These are phyloP conservation scores for Fulica atra DNA, from an alignment of 2,113 vertebrate species.

Conservation along the genomic window DNA sequence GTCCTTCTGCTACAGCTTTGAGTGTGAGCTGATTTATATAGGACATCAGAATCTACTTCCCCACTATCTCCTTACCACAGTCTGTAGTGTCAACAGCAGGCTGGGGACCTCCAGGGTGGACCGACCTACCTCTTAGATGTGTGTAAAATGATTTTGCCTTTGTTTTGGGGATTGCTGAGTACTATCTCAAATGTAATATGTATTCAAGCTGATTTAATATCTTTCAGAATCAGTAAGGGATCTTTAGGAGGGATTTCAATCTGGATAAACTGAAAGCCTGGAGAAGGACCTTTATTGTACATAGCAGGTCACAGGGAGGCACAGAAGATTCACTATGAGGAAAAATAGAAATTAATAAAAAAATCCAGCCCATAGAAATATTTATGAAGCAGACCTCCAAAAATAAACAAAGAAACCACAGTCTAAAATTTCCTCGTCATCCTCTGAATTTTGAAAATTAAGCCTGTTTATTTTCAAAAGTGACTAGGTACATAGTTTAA, in stretches of 20 bases:
- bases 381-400: background rate
- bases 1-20: background rate
- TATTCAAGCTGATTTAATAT: background rate
- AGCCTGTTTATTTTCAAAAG: background rate
- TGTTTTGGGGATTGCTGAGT: background rate
- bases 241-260: background rate
- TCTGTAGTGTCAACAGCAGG: background rate
- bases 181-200: background rate
- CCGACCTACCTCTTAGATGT: background rate
- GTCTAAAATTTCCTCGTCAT: background rate
- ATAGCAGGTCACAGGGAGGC: background rate
- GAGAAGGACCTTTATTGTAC: background rate
- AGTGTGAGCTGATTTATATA: background rate
- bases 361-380: background rate
- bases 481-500: background rate
- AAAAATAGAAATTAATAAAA: background rate
- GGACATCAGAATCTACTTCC: background rate
- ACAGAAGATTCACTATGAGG: background rate
- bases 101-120: background rate
- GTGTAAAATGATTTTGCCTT: background rate
- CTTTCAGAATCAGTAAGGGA: background rate
- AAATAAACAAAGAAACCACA: background rate
- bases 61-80: rapidly evolving
- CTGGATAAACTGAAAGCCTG: background rate
- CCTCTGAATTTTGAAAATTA: background rate